These are phyloP conservation scores for Anguilla pacifica DNA, from an alignment of 2,797 vertebrate species.

Conservation along the genomic window DNA sequence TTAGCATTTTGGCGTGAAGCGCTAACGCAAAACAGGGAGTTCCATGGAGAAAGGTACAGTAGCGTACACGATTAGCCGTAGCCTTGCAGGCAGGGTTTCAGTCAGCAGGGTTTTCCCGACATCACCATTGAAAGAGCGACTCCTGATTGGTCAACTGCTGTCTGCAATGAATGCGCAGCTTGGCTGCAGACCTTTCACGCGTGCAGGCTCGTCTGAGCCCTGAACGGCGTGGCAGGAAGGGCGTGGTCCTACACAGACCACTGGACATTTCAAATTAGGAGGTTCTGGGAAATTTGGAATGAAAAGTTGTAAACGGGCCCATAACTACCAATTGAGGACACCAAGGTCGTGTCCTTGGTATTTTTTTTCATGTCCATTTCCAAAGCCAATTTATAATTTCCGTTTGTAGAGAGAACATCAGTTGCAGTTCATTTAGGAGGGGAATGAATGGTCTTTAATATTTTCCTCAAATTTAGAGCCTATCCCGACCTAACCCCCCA, in stretches of 20 bases:
- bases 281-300: too few species aligned
- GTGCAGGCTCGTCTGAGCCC: neutral
- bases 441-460: too few species aligned
- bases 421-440: too few species aligned
- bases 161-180: neutral
- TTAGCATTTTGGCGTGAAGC: neutral
- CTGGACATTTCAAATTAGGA: neutral
- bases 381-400: too few species aligned
- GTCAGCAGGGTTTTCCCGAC: neutral
- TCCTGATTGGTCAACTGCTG: neutral
- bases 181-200: too few species aligned
- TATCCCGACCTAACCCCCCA: too few species aligned
- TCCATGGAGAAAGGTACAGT: neutral
- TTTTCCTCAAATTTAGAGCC: too few species aligned
- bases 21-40: neutral
- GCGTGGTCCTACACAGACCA: neutral
- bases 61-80: neutral
- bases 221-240: neutral
- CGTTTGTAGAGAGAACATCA: too few species aligned
- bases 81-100: neutral
- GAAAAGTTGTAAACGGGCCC: too few species aligned
- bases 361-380: too few species aligned
- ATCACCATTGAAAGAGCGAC: neutral
- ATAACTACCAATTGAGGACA: too few species aligned
- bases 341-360: too few species aligned